These are phyloP conservation scores for Serilophus lunatus DNA, from an alignment of 2,113 vertebrate species.

Conservation along the genomic window DNA sequence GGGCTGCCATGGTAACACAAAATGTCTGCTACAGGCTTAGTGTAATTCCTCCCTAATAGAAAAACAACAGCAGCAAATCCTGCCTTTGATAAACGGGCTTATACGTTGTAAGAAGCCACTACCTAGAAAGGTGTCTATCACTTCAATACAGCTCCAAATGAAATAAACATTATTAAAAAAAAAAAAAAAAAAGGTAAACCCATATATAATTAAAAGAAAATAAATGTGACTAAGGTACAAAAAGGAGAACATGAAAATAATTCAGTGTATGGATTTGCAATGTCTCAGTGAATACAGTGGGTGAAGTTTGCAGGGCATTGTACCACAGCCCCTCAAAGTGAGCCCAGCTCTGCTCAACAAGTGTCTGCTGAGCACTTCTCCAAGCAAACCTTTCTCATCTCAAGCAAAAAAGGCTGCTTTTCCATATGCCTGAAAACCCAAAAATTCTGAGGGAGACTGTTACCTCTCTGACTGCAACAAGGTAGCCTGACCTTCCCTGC, in stretches of 20 bases:
- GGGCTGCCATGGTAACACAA: slow-evolving; percentile 97
- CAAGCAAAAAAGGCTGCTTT: neutral
- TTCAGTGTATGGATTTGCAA: rapidly evolving
- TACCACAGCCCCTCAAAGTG: neutral
- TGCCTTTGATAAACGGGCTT: slow-evolving; percentile 92
- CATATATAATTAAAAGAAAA: rapidly evolving
- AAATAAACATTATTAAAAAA: slow-evolving; percentile 27
- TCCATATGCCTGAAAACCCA: neutral
- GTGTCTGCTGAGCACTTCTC: neutral
- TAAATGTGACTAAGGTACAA: neutral
- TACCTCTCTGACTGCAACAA: neutral
- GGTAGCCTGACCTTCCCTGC: neutral
- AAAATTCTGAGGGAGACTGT: neutral
- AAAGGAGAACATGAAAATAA: slow-evolving; percentile 11
- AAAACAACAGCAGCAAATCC: slow-evolving; percentile 98
- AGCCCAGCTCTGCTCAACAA: neutral
- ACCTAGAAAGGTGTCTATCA: slow-evolving; percentile 81
- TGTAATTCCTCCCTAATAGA: slow-evolving; percentile 96
- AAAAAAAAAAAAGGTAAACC: neutral
- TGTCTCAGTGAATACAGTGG: neutral
- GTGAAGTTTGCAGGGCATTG: neutral
- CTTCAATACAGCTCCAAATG: slow-evolving; percentile 52
- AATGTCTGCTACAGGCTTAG: slow-evolving; percentile 96
- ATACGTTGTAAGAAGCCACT: slow-evolving; percentile 83
- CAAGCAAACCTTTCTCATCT: neutral